A percentile compares a stretch with the other conserved stretches of the same genome.
phyloP scores from a whole-genome alignment of 92 coral and sea anemone genomes.

The Epizoanthus ramosus region DNA sequence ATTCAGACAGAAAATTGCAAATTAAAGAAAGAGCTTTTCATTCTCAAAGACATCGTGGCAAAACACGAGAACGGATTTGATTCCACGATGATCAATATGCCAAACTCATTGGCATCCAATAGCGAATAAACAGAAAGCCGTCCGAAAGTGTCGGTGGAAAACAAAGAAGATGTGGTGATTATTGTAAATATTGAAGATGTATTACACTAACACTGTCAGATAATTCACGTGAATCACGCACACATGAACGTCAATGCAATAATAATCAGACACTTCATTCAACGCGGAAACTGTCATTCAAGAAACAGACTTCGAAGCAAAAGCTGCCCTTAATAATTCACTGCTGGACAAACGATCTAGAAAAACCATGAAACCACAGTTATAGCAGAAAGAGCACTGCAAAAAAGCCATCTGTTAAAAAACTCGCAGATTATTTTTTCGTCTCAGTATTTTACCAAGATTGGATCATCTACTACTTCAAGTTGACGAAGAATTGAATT shows the following conservation, averaged over 20 bases:
- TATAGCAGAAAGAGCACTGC: conserved; percentile 9
- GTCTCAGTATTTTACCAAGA: neutral
- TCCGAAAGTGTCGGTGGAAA: neutral
- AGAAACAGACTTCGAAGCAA: neutral
- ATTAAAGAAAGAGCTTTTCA: conserved; percentile 36
- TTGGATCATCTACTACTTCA: too few species aligned
- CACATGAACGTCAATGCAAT: too few species aligned
- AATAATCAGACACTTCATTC: neutral
- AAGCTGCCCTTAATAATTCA: neutral
- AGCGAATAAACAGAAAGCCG: neutral
- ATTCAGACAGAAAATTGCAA: conserved; percentile 6
- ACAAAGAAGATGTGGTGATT: neutral
- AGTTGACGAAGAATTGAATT: too few species aligned
- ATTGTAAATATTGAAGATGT: neutral
- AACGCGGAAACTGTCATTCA: neutral
- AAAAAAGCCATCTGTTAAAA: neutral
- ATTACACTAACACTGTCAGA: too few species aligned
- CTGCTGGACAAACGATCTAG: neutral
- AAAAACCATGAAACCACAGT: neutral
- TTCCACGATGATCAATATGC: neutral
- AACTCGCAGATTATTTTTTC: neutral
- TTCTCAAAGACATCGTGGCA: conserved; percentile 27
- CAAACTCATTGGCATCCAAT: neutral
- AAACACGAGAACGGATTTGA: conserved; percentile 43
- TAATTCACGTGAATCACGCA: too few species aligned